Percentiles rank a stretch among this genome's conserved stretches.
Conservation (phyloP, 2,888 invertebrate genomes). For the Polymixis lichenea region DNA sequence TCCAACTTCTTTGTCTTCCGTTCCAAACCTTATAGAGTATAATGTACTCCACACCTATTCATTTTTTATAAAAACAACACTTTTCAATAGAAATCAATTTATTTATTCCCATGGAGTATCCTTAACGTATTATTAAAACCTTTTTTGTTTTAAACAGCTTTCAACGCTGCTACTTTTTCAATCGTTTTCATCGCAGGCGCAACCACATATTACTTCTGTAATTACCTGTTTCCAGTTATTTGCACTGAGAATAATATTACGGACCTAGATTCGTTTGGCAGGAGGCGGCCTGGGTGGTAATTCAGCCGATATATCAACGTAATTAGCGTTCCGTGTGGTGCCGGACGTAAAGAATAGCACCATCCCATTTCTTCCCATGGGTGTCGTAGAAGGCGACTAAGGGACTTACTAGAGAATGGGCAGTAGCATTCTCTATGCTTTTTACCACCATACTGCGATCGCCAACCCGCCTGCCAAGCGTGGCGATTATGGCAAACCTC, state of each 20-base stretch:
- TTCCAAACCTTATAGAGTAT: conserved; percentile 25
- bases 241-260: conserved; percentile 35
- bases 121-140: conserved; percentile 53
- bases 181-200: conserved; percentile 37
- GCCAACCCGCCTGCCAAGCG: too few species aligned
- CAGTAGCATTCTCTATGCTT: too few species aligned
- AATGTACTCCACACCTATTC: conserved; percentile 17
- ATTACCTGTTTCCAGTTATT: conserved; percentile 58
- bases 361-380: too few species aligned
- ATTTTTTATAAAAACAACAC: conserved; percentile 36
- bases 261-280: conserved; percentile 20
- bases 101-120: conserved; percentile 47
- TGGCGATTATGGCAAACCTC: too few species aligned
- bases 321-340: too few species aligned
- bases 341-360: too few species aligned
- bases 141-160: conserved; percentile 52
- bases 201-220: conserved; percentile 49
- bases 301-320: neutral
- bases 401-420: too few species aligned
- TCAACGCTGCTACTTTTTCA: conserved; percentile 47
- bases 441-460: too few species aligned
- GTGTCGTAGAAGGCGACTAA: too few species aligned
- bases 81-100: conserved; percentile 54
- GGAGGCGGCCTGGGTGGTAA: conserved; percentile 9
- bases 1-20: conserved; percentile 33